These are phyloP conservation scores for Torymus texanus DNA, from an alignment of 2,888 invertebrate species.

Conservation along the genomic window DNA sequence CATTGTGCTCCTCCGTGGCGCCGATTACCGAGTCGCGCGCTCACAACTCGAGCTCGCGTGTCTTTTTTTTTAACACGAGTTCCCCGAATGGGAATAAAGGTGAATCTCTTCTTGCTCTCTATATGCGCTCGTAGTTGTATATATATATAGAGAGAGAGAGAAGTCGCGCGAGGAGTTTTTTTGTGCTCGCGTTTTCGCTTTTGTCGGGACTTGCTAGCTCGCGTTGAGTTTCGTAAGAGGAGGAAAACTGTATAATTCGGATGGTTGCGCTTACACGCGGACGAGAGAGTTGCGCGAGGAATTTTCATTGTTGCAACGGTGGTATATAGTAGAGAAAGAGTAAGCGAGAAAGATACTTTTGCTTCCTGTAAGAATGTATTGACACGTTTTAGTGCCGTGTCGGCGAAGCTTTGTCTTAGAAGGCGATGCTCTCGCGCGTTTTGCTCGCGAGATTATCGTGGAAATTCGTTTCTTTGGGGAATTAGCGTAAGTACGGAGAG, in stretches of 20 bases:
- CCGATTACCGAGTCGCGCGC: conserved; percentile 18
- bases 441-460: background rate
- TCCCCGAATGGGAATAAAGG: conserved; percentile 46
- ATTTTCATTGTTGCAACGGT: conserved; percentile 47
- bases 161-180: background rate
- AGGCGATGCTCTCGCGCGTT: background rate
- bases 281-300: conserved; percentile 47
- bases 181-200: conserved; percentile 49
- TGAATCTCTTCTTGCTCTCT: conserved; percentile 21
- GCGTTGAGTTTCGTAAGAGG: conserved; percentile 34
- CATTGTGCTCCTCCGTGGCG: conserved; percentile 18
- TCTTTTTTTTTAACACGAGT: conserved; percentile 16
- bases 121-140: background rate
- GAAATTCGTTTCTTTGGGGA: no score
- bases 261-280: conserved; percentile 31
- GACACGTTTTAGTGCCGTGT: conserved; percentile 8
- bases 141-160: no score
- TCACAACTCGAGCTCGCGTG: conserved; percentile 12
- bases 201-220: conserved; percentile 12
- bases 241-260: conserved; percentile 30
- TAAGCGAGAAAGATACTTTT: conserved; percentile 1
- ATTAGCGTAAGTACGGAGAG: no score
- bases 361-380: conserved; percentile 30
- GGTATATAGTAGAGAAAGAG: background rate
- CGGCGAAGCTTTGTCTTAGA: background rate